A percentile compares a stretch with the other conserved stretches of the same genome.
These are phyloP conservation scores for Chroicocephalus ridibundus DNA, from an alignment of 2,113 vertebrate species.

Conservation along the genomic window DNA sequence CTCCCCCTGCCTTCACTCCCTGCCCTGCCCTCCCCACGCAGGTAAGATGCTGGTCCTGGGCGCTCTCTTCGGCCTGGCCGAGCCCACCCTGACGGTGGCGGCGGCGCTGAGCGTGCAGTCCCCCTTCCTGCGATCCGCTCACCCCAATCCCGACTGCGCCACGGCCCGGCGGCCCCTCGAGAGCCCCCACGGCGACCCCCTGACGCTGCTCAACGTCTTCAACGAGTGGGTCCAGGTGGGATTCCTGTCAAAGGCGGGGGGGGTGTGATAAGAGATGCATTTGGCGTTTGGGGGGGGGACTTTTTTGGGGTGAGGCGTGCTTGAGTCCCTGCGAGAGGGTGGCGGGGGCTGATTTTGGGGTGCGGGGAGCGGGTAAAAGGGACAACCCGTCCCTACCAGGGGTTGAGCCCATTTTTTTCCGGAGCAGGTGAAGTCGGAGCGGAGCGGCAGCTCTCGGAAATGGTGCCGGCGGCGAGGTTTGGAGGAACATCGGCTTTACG, in stretches of 20 bases:
- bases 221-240: conserved; percentile 91
- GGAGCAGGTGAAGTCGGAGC: conserved; percentile 82
- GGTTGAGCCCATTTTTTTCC: too few relatives aligned
- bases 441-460: conserved; percentile 75
- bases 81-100: conserved; percentile 84
- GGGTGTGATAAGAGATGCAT: too few relatives aligned
- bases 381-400: rapidly evolving
- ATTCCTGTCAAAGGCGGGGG: rapidly evolving
- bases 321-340: too few relatives aligned
- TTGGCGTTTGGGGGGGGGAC: too few relatives aligned
- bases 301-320: neutral
- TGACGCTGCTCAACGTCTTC: conserved; percentile 89
- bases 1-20: rapidly evolving
- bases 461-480: conserved; percentile 89
- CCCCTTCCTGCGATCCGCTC: conserved; percentile 81
- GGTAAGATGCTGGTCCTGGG: conserved; percentile 93
- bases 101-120: conserved; percentile 88
- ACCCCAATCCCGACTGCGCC: conserved; percentile 76
- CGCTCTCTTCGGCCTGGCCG: conserved; percentile 81
- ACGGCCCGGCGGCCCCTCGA: conserved; percentile 80
- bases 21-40: neutral
- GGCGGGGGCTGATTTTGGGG: neutral
- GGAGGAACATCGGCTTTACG: conserved; percentile 92
- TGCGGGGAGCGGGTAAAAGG: neutral
- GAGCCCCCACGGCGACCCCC: conserved; percentile 89